phyloP scores from a whole-genome alignment of 2,888 invertebrate genomes.

The Lepidocyrtoides sp. region DNA sequence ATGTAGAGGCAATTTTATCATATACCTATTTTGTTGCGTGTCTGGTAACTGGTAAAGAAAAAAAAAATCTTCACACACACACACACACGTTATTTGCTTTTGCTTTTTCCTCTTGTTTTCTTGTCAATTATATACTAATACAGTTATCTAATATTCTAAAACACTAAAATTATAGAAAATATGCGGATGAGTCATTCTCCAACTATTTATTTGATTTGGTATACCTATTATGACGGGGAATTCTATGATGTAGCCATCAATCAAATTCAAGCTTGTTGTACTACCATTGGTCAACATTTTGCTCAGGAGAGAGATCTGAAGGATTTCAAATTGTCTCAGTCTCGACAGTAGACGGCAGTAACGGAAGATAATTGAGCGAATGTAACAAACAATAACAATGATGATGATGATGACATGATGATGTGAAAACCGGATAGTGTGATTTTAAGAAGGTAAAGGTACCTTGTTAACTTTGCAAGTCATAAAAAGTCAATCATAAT shows the following conservation, averaged over 20 bases:
- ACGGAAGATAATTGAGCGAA: conserved; percentile 60
- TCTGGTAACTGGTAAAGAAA: no score
- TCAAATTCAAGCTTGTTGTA: neutral
- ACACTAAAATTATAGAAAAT: conserved; percentile 10
- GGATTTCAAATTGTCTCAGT: neutral
- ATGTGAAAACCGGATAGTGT: conserved; percentile 65
- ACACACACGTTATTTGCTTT: neutral
- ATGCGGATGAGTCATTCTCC: conserved; percentile 53
- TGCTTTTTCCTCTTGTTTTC: no score
- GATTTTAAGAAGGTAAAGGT: neutral
- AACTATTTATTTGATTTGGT: conserved; percentile 30
- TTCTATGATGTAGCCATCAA: conserved; percentile 47
- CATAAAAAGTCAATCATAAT: conserved; percentile 14
- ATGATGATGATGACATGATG: neutral
- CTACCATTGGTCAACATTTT: conserved; percentile 28
- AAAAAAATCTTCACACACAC: neutral
- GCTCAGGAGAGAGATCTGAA: conserved; percentile 27
- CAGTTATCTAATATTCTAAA: conserved; percentile 40
- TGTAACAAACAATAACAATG: conserved; percentile 9
- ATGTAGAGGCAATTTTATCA: neutral
- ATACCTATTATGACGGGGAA: neutral
- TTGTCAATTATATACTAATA: conserved; percentile 31
- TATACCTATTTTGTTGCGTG: neutral
- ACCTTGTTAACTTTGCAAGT: conserved; percentile 28
- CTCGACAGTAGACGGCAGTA: conserved; percentile 55